Evolutionary conservation across 1,140 invertebrate genomes (phyloP), one percentile per base, ranked within the genome.

Genomic region (Plodia interpunctella): DNA sequence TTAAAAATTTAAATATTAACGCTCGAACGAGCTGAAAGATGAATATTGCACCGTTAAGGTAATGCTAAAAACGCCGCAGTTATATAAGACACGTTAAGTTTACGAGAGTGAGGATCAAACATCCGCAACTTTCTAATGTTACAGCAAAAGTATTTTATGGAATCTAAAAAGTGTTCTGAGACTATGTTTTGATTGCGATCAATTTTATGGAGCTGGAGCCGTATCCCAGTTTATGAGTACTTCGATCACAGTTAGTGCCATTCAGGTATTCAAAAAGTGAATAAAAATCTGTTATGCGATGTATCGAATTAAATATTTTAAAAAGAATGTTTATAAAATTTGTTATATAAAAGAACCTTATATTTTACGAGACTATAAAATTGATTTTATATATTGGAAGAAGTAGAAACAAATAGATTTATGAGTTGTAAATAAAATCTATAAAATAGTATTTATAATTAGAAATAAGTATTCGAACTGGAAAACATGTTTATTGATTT

Each of bases 91-190:
- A 57, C 61, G 51, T 59, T 58, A 58, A 59, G 19, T 59, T 63
- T 55, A 63, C 21, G 52, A 59, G 13, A 32, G 28, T n/a, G 15
- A 44, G 30, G 5, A 15, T 49, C 1, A 32, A 55, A 61, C 18
- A 44, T 44, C 38, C 38, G 25, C 44, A 49, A 49, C 25, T 35
- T 44, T 35, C 32, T 56, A 57, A 60, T 51, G 57, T 55, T 49
- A 65, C 25, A 56, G 18, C 60, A 20, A 63, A 69, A 66, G 63
- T 69, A 63, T 62, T 69, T 70, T 57, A 66, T 66, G 59, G 50
- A 57, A 54, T 57, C 52, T 62, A 63, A 59, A 60, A 64, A 59
- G 53, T 61, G 49, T 54, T n/a, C 21, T 35, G 9, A 49, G 61
- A 53, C 51, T 67, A 49, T 1, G 54, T 62, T 70, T 65, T 65